A percentile compares a stretch with the other conserved stretches of the same genome.
Conservation (phyloP, 2,113 vertebrate species). For the Cairina moschata region DNA sequence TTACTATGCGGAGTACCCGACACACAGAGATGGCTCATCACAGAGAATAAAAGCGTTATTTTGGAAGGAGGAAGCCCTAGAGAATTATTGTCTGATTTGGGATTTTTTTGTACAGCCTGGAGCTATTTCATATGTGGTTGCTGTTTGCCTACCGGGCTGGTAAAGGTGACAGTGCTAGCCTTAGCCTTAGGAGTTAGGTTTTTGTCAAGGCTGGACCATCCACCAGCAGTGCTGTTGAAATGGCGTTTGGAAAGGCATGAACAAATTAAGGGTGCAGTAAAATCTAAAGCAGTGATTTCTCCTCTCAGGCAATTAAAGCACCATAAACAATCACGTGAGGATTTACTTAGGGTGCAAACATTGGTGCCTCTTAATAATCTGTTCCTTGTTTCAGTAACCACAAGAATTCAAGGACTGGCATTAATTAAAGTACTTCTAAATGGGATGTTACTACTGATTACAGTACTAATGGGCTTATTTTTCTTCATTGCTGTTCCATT, state of each 20-base stretch:
- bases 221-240: not conserved
- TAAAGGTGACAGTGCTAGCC: not conserved
- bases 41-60: not conserved
- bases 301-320: not conserved
- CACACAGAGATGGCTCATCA: slow-evolving; percentile 29
- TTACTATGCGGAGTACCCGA: not conserved
- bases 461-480: not conserved
- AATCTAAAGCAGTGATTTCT: not conserved
- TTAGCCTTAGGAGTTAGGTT: not conserved
- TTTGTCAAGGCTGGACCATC: not conserved
- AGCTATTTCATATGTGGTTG: not conserved
- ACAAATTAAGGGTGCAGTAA: not conserved
- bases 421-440: slow-evolving; percentile 5
- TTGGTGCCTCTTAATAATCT: not conserved
- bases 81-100: not conserved
- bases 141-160: not conserved
- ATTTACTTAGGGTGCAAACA: not conserved
- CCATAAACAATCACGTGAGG: not conserved
- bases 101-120: slow-evolving; percentile 35
- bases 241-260: not conserved
- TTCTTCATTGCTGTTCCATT: not conserved
- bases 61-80: slow-evolving; percentile 47
- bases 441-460: not conserved
- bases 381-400: not conserved
- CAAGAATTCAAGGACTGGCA: not conserved